Base-by-base conservation (phyloP, 2,113 vertebrate species). In the Poicephalus meyeri region DNA sequence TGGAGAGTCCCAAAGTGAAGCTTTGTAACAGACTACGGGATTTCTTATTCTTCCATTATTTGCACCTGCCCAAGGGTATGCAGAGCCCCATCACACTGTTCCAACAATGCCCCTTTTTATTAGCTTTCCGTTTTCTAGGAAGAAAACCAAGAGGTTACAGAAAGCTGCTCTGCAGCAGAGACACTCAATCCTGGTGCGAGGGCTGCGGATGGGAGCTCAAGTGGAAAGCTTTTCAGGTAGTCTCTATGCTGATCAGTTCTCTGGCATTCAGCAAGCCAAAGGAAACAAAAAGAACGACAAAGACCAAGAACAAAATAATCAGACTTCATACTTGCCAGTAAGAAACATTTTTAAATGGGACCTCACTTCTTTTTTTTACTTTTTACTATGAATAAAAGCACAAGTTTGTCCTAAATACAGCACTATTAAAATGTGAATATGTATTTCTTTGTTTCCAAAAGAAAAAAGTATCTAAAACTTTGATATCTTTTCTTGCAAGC, bases 401-500 rank as follows among this genome's bases (percentile, higher is more conserved):
- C 92, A 91, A 95, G 53, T 96, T 90, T 97, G 74, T 84, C 94
- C 95, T 97, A 98, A 95, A 97, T 96, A 97, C 93, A 96, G 88
- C 87, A 96, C 91, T 96, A 97, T 94, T 98, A 97, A 98, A 98
- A 98, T 89, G 96, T 96, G 95, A 97, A 91, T 96, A 97, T 88
- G 93, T 87, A 81, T 72, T 93, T 94, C 46, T 94, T 74, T 53
- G 81, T 85, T 55, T 9, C 56, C 56, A 50, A 72, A 63, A 77
- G 91, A 88, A 61, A 60, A 77, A 72, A 71, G n/a, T 33, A 87
- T 41, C 94, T 94, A 97, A 93, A 96, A 96, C 15, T 82, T 95
- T 87, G 94, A 89, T 94, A 93, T 50, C 87, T 96, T 96, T 97
- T 97, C 97, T 97, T 95, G 97, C 98, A 97, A 98, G 98, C 98